A percentile compares a stretch with the other conserved stretches of the same genome.
Evolutionary conservation across 2,113 vertebrate genomes (phyloP).

Genomic region (Mormyrus lacerda): DNA sequence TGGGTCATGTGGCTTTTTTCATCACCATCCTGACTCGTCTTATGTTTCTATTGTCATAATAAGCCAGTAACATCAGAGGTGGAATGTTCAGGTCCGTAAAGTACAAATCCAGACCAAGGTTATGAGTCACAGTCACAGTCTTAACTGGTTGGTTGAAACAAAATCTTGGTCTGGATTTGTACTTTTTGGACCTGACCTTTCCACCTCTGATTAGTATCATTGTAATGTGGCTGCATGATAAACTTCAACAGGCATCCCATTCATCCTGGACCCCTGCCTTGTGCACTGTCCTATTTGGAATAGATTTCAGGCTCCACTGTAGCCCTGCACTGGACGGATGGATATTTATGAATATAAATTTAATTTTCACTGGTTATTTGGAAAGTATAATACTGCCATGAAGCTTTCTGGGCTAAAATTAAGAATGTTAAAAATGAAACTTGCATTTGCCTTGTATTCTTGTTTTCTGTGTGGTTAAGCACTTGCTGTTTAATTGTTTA

Average conservation of each 20-base stretch:
- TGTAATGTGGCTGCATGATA: background rate
- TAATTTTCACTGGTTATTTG: background rate
- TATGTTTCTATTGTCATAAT: background rate
- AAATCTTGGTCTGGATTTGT: background rate
- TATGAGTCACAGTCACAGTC: background rate
- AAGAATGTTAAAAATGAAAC: background rate
- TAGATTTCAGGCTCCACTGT: background rate
- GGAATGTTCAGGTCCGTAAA: background rate
- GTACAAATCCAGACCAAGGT: background rate
- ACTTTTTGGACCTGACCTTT: background rate
- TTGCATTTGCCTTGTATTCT: background rate
- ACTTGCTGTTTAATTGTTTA: background rate
- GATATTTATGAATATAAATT: background rate
- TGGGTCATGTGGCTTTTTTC: background rate
- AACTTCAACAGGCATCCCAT: background rate
- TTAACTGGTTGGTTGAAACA: background rate
- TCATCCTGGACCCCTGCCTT: background rate
- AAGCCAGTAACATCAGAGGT: background rate
- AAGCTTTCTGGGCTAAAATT: background rate
- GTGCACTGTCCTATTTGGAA: background rate
- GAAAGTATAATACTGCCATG: background rate
- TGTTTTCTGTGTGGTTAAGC: background rate
- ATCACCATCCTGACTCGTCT: background rate
- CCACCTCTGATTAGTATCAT: background rate
- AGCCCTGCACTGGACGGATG: background rate